Conservation (phyloP, 2,113 vertebrate species). For the Hylia prasina region DNA sequence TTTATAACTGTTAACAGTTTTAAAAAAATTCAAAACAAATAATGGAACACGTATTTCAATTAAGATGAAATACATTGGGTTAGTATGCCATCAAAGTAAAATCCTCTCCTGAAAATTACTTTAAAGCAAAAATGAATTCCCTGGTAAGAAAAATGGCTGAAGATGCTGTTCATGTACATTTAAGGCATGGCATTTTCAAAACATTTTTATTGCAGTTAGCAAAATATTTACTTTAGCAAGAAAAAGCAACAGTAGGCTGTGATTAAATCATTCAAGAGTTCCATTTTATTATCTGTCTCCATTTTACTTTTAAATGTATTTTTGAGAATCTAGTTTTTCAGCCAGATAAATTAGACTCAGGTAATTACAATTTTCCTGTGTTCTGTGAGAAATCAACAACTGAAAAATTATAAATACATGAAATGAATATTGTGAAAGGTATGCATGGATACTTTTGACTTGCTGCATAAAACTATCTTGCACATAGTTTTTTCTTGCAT, state of each 20-base stretch:
- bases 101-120: background rate
- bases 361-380: background rate
- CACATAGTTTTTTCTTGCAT: constrained; percentile 9
- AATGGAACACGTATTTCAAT: background rate
- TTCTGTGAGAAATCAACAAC: background rate
- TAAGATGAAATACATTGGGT: background rate
- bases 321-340: background rate
- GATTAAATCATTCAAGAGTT: background rate
- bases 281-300: background rate
- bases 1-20: background rate
- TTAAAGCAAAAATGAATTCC: background rate
- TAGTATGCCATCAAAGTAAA: background rate
- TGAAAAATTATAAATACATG: background rate
- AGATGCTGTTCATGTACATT: background rate
- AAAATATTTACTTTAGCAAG: background rate
- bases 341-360: background rate
- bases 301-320: background rate
- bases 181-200: background rate
- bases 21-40: background rate
- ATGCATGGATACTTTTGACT: constrained; percentile 28
- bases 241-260: background rate
- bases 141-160: background rate
- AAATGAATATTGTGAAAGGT: constrained; percentile 2
- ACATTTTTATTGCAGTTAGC: background rate
- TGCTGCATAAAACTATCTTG: constrained; percentile 31